phyloP scores from a whole-genome alignment of 2,113 vertebrate genomes.

The Hoplias malabaricus region DNA sequence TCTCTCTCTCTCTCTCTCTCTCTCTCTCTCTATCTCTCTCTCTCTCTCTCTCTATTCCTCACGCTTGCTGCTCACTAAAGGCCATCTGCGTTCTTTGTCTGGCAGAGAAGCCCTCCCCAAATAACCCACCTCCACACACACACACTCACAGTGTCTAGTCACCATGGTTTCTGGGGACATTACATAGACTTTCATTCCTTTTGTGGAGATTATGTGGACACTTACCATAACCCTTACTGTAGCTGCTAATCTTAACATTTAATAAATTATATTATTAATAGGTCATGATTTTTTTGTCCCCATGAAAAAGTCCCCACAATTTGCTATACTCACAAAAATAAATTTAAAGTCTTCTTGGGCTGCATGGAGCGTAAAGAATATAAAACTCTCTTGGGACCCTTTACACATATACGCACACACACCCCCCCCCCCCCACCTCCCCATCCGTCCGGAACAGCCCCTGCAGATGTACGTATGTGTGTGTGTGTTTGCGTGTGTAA shows the following conservation, averaged over 20 bases:
- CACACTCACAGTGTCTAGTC: not conserved
- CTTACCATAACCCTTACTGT: no score
- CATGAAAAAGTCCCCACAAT: no score
- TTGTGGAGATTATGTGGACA: no score
- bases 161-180: no score
- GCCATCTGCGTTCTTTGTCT: constrained; percentile 43
- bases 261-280: no score
- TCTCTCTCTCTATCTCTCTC: not conserved
- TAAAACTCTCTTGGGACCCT: not conserved
- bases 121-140: constrained; percentile 15
- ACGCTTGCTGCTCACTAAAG: constrained; percentile 13
- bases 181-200: no score
- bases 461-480: not conserved
- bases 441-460: no score
- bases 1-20: not conserved
- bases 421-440: not conserved
- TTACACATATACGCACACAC: not conserved
- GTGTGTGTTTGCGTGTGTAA: not conserved
- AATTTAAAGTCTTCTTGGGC: not conserved
- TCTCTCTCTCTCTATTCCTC: constrained; percentile 7
- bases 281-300: no score
- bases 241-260: no score
- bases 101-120: constrained; percentile 18
- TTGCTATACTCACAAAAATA: no score
- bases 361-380: not conserved